Base-by-base conservation (phyloP, 2,797 vertebrate species). In the Karalla daura region DNA sequence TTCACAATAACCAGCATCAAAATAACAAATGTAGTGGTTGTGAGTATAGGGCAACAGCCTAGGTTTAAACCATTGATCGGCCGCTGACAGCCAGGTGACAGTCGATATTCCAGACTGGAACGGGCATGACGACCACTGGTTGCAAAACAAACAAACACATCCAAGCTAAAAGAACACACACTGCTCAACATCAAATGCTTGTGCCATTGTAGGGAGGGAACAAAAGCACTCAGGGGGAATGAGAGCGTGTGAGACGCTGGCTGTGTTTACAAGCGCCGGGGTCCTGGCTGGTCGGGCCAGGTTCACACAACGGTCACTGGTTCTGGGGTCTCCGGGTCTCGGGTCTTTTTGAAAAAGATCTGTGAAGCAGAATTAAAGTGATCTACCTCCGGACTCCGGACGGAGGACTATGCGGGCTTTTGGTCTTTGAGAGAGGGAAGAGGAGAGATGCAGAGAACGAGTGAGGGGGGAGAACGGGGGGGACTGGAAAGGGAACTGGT, bases 341-440 rank as follows among this genome's bases (percentile, higher is more conserved):
- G 59, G 84, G 87, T 87, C 83, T 90, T 93, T 94, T 93, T 93
- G 86, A 93, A 93, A 93, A 92, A 93, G 90, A 91, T 90, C 90
- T 24, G 72, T 94, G 92, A 94, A 94, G 93, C 93, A 95, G 93
- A 95, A 94, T 94, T 95, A 94, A 95, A 93, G 86, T 92, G 92
- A 94, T 93, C 93, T 93, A 92, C 91, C 92, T 92, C 88, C 81
- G 83, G 90, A 90, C 69, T 64, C 44, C 37, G 80, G 83, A 80
- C 81, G 63, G 86, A 81, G 69, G 71, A 85, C 80, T 65, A 59
- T 63, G 56, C 81, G 88, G 67, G 78, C 61, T 85, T 83, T 61
- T 53, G 68, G 71, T 70, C 63, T 87, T 73, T 80, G 62, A 78
- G 87, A 89, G 54, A 14, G 66, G 65, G 66, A 72, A 79, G 25